Percentiles rank a stretch among this genome's conserved stretches.
Conservation (phyloP, 2,113 vertebrate species). For the Apistogramma diplotaenia region DNA sequence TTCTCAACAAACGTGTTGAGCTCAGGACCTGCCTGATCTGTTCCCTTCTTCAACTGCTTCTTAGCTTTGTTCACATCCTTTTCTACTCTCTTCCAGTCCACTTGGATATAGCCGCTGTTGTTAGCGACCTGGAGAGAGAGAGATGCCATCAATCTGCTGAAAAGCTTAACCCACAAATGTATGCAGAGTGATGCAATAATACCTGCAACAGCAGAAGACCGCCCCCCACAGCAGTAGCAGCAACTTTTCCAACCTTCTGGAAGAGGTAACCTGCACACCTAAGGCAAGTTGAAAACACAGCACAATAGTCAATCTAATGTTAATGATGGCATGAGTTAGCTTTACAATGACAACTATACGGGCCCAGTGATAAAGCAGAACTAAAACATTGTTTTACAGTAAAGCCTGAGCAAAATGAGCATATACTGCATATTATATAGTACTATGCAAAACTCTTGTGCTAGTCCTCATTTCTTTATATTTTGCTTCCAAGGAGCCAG, state of each 20-base stretch:
- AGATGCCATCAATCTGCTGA: not conserved
- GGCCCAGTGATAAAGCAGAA: not conserved
- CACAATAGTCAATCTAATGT: not conserved
- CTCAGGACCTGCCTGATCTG: constrained; percentile 90
- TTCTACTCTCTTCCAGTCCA: constrained; percentile 98
- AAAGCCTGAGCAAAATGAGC: not conserved
- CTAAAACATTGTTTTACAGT: not conserved
- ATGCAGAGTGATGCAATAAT: not conserved
- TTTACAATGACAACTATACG: not conserved
- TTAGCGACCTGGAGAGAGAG: constrained; percentile 86
- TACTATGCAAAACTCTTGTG: not conserved
- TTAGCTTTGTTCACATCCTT: constrained; percentile 98
- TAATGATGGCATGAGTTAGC: not conserved
- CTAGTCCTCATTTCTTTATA: not conserved
- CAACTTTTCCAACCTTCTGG: constrained; percentile 96
- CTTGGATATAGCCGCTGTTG: constrained; percentile 94
- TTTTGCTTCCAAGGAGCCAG: not conserved
- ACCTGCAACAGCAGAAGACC: constrained; percentile 96
- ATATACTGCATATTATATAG: not conserved
- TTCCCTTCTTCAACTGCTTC: constrained; percentile 91
- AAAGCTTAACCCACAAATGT: not conserved
- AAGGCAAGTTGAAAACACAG: constrained; percentile 28
- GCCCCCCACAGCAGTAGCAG: constrained; percentile 93
- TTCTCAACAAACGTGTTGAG: constrained; percentile 92
- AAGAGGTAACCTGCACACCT: constrained; percentile 98